Percentiles rank a stretch among this genome's conserved stretches.
Conservation (phyloP, 2,797 vertebrate genomes). For the Falco cherrug region DNA sequence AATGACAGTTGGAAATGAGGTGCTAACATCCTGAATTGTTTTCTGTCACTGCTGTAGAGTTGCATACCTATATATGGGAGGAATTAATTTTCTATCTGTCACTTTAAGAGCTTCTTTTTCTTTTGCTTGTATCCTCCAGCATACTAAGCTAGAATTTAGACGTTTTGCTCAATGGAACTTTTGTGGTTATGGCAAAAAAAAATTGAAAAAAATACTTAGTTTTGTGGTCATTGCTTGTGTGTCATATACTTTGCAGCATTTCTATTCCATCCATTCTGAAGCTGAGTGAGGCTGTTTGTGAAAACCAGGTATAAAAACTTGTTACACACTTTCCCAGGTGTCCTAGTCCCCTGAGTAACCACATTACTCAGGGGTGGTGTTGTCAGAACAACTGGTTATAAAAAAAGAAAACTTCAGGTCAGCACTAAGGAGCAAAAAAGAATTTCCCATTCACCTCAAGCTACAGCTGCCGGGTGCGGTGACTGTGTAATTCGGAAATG, state of each 20-base stretch:
- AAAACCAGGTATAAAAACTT: not conserved
- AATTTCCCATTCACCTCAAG: not conserved
- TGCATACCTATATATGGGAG: not conserved
- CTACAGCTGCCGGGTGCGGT: not conserved
- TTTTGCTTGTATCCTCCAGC: not conserved
- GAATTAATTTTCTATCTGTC: not conserved
- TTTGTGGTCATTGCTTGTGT: not conserved
- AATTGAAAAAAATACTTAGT: not conserved
- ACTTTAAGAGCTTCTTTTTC: not conserved
- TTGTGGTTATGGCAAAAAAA: not conserved
- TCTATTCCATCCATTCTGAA: not conserved
- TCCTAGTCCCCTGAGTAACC: not conserved
- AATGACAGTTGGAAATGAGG: constrained; percentile 30
- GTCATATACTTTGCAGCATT: not conserved
- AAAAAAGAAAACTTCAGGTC: not conserved
- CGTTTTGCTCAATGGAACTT: not conserved
- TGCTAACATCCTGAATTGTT: not conserved
- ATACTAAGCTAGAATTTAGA: not conserved
- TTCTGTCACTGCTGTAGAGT: not conserved
- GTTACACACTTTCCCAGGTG: not conserved
- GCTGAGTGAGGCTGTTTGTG: not conserved
- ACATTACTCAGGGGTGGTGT: not conserved
- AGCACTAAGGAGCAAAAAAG: not conserved
- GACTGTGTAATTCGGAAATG: not conserved
- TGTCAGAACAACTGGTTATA: not conserved